These are phyloP conservation scores for Drosophila parabipectinata DNA, from an alignment of 1,140 invertebrate genomes.

Conservation along the genomic window DNA sequence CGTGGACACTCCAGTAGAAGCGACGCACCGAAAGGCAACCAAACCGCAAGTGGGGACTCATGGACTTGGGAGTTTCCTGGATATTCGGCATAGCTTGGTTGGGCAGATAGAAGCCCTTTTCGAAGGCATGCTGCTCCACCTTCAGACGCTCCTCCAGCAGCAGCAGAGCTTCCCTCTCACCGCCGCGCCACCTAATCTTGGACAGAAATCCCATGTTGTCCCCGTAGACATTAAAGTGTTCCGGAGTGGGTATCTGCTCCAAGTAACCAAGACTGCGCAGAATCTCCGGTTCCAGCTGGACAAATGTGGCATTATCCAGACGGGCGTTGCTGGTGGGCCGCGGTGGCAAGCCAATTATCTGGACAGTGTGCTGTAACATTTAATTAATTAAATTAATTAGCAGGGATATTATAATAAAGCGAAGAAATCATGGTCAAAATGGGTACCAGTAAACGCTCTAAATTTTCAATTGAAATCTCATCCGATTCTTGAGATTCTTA, in stretches of 20 bases:
- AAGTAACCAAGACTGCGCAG: conserved; percentile 84
- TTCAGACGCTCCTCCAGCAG: conserved; percentile 85
- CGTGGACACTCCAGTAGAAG: conserved; percentile 88
- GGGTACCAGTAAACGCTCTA: no score
- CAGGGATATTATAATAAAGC: no score
- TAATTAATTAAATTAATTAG: conserved; percentile 1
- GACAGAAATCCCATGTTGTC: conserved; percentile 82
- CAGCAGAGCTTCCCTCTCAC: conserved; percentile 88
- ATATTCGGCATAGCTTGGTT: conserved; percentile 89
- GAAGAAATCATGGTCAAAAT: no score
- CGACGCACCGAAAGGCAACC: conserved; percentile 87
- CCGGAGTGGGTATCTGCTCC: conserved; percentile 85
- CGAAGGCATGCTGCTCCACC: conserved; percentile 87
- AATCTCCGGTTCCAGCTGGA: conserved; percentile 83
- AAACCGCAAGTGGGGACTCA: conserved; percentile 89
- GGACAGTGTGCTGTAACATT: conserved; percentile 85
- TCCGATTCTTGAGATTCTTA: no score
- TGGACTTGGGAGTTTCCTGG: conserved; percentile 87
- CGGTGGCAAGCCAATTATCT: conserved; percentile 87
- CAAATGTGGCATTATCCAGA: conserved; percentile 85
- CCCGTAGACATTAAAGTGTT: conserved; percentile 86
- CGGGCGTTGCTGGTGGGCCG: conserved; percentile 85
- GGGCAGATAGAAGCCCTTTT: conserved; percentile 86
- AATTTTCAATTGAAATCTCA: no score
- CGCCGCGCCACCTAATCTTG: conserved; percentile 86